Evolutionary conservation across 1,140 invertebrate genomes (phyloP).

Genomic region (Caenorhabditis tropicalis): DNA sequence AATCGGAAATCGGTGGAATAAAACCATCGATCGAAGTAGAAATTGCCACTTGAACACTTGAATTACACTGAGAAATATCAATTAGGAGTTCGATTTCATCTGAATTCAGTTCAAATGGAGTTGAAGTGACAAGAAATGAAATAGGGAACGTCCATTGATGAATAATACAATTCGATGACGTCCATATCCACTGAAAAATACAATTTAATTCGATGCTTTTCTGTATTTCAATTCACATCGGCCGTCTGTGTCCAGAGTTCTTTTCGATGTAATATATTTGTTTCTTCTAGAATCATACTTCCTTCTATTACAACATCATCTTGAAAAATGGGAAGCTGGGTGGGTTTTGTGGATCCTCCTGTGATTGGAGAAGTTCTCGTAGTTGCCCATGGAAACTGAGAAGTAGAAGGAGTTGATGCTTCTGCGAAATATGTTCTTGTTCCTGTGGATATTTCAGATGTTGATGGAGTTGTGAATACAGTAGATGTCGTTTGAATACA

Average conservation of each 20-base stretch:
- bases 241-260: not conserved
- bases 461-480: not conserved
- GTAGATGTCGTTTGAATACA: not conserved
- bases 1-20: not conserved
- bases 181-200: conserved; percentile 16
- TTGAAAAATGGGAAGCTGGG: too few species aligned
- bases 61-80: conserved; percentile 13
- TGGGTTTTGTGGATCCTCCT: too few species aligned
- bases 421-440: too few species aligned
- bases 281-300: not conserved
- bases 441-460: not conserved
- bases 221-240: not conserved
- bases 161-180: not conserved
- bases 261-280: not conserved
- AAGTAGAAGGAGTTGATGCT: not conserved
- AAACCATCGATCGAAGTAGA: not conserved
- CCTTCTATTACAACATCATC: conserved; percentile 28
- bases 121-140: not conserved
- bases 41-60: not conserved
- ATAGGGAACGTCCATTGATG: conserved; percentile 17
- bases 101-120: not conserved
- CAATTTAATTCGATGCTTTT: too few species aligned
- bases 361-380: too few species aligned
- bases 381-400: not conserved
- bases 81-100: conserved; percentile 5